phyloP scores from a whole-genome alignment of 2,797 vertebrate genomes.

The Eupleurogrammus muticus region DNA sequence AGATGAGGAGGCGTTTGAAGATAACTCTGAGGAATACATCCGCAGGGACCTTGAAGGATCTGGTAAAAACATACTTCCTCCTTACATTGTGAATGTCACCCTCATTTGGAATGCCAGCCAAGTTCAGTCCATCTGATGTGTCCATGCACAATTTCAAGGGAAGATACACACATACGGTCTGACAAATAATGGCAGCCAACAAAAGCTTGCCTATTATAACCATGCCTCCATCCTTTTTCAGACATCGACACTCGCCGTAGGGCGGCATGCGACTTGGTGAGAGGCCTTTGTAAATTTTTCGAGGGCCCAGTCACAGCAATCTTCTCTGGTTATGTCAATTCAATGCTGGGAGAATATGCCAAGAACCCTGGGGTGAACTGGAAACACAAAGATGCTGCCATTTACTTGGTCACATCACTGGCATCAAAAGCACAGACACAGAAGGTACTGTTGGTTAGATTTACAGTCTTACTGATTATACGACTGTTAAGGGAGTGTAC shows the following conservation, averaged over 20 bases:
- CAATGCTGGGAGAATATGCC: slow-evolving; percentile 95
- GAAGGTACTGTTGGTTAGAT: slow-evolving; percentile 84
- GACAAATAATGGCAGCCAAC: not conserved
- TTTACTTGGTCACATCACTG: slow-evolving; percentile 97
- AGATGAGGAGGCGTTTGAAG: slow-evolving; percentile 99
- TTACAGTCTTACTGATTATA: not conserved
- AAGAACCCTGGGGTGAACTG: slow-evolving; percentile 95
- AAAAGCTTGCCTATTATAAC: not conserved
- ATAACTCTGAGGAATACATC: slow-evolving; percentile 99
- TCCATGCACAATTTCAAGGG: not conserved
- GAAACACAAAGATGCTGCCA: slow-evolving; percentile 99
- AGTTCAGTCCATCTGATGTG: not conserved
- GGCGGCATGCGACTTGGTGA: slow-evolving; percentile 96
- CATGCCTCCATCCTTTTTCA: slow-evolving; percentile 54
- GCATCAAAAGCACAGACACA: slow-evolving; percentile 99
- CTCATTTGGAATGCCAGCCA: not conserved
- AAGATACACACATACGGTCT: not conserved
- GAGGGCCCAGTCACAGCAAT: slow-evolving; percentile 97
- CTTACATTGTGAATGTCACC: not conserved
- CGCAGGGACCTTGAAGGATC: slow-evolving; percentile 98
- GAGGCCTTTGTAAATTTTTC: slow-evolving; percentile 97
- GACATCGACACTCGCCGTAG: slow-evolving; percentile 98
- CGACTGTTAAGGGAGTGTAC: too few relatives aligned
- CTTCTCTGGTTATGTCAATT: slow-evolving; percentile 98
- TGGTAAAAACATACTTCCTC: slow-evolving; percentile 79